Conservation (phyloP, 2,113 vertebrate species). For the Sylvicapra grimmia region DNA sequence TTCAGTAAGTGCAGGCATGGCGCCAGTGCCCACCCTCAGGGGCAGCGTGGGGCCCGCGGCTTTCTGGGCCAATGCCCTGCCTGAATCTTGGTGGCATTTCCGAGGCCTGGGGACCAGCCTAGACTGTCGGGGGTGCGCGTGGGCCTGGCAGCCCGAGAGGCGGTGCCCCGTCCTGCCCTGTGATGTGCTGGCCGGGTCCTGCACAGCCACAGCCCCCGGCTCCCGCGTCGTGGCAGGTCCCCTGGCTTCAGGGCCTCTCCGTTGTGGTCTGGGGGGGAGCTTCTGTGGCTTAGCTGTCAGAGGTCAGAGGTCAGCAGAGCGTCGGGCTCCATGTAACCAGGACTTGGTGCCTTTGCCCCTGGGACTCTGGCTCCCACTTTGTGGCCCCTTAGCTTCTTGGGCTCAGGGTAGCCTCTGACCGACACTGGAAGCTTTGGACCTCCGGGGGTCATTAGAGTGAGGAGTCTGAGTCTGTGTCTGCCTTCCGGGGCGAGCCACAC, state of each 20-base stretch:
- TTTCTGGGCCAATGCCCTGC: too few relatives aligned
- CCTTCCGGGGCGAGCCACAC: fast-evolving
- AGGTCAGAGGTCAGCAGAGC: neutral
- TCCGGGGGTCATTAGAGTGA: fast-evolving
- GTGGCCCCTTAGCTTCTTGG: neutral
- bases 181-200: fast-evolving
- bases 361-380: neutral
- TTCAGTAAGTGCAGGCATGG: neutral
- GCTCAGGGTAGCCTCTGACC: neutral
- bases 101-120: neutral
- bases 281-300: neutral
- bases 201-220: fast-evolving
- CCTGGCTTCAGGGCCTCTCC: neutral
- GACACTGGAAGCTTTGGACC: neutral
- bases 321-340: neutral
- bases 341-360: neutral
- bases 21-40: too few relatives aligned
- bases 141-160: fast-evolving
- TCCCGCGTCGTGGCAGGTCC: fast-evolving
- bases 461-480: neutral
- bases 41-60: too few relatives aligned
- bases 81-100: too few relatives aligned
- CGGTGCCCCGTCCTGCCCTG: neutral
- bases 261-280: neutral
- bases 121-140: fast-evolving